Conservation (phyloP, 2,797 vertebrate species). For the Pygocentrus nattereri region DNA sequence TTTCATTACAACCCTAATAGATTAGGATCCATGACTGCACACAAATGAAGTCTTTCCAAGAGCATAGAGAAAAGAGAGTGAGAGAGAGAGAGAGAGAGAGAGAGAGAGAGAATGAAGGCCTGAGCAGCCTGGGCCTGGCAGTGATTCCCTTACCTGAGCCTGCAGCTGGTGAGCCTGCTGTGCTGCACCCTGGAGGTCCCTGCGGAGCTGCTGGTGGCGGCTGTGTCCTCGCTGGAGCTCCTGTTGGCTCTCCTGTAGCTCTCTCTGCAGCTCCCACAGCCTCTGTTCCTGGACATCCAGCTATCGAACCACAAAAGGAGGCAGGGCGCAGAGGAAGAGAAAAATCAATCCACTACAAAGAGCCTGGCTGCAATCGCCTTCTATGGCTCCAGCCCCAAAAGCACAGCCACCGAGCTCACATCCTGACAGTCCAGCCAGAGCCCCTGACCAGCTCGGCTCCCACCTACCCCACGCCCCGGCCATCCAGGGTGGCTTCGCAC, state of each 20-base stretch:
- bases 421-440: constrained; percentile 29
- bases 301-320: constrained; percentile 91
- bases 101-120: constrained; percentile 65
- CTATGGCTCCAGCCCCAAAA: constrained; percentile 31
- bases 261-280: constrained; percentile 87
- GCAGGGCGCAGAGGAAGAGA: constrained; percentile 83
- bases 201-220: constrained; percentile 71
- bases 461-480: constrained; percentile 18
- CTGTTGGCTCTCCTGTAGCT: constrained; percentile 82
- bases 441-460: constrained; percentile 45
- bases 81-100: neutral
- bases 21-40: neutral
- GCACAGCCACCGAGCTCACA: neutral
- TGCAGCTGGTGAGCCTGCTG: constrained; percentile 73
- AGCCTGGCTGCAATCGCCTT: constrained; percentile 77
- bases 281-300: constrained; percentile 90
- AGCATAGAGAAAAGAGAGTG: neutral
- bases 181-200: constrained; percentile 68
- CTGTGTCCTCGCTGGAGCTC: constrained; percentile 80
- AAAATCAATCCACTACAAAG: constrained; percentile 90
- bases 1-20: neutral
- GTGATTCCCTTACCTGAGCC: constrained; percentile 79
- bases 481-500: constrained; percentile 16
- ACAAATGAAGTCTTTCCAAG: neutral
- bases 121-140: constrained; percentile 66